A percentile compares a stretch with the other conserved stretches of the same genome.
phyloP scores from a whole-genome alignment of 2,113 vertebrate genomes.

The Scatophagus argus region DNA sequence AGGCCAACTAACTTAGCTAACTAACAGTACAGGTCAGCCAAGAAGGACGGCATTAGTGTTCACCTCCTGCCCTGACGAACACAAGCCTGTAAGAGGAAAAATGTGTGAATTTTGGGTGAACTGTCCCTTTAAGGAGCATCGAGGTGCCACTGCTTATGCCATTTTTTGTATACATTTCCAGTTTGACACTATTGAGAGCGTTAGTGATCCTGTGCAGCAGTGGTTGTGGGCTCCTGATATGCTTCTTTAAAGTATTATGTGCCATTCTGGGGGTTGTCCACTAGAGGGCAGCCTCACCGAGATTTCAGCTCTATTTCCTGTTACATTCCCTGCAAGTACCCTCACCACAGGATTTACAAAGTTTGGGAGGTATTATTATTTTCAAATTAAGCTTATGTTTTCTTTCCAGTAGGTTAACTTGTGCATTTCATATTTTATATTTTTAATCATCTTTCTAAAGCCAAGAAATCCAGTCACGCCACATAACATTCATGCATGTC shows the following conservation, averaged over 20 bases:
- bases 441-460: not conserved
- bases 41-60: too few relatives aligned
- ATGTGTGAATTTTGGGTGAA: too few relatives aligned
- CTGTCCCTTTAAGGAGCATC: too few relatives aligned
- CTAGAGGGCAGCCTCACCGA: constrained; percentile 61
- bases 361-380: constrained; percentile 40
- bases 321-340: constrained; percentile 24
- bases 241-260: not conserved
- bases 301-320: constrained; percentile 2
- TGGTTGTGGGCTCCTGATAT: not conserved
- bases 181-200: constrained; percentile 40
- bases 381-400: not conserved
- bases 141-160: constrained; percentile 10
- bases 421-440: constrained; percentile 6
- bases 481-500: not conserved
- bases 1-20: too few relatives aligned
- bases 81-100: too few relatives aligned
- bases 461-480: not conserved
- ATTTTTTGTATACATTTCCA: constrained; percentile 16
- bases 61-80: too few relatives aligned
- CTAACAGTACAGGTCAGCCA: too few relatives aligned
- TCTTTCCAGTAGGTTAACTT: not conserved
- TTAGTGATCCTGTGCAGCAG: not conserved
- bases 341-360: not conserved
- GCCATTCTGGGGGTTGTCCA: constrained; percentile 31